Conservation (phyloP, 2,113 vertebrate species). For the Microcebus lehilahytsara region DNA sequence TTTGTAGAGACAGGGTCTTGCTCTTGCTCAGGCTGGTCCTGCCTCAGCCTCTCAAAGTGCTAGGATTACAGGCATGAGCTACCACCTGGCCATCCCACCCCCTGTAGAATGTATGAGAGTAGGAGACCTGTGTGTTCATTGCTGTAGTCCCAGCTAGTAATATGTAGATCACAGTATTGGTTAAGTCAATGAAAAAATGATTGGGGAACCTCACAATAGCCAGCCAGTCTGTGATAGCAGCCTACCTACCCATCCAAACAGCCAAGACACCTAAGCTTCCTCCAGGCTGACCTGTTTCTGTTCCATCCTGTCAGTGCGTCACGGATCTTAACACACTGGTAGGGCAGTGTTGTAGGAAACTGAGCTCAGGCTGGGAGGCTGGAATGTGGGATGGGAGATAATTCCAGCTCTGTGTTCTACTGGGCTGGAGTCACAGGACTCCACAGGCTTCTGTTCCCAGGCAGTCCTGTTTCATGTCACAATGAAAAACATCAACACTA, state of each 20-base stretch:
- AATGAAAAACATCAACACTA: slow-evolving; percentile 90
- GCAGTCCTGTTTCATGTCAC: slow-evolving; percentile 87
- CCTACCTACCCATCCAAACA: neutral
- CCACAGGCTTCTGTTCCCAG: slow-evolving; percentile 64
- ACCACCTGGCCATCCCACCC: no score
- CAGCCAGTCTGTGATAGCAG: slow-evolving; percentile 85
- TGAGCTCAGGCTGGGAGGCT: neutral
- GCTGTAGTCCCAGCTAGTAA: neutral
- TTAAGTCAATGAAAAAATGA: neutral
- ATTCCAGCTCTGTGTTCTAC: neutral
- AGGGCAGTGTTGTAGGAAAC: slow-evolving; percentile 86
- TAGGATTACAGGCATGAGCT: no score
- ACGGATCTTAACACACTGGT: slow-evolving; percentile 85
- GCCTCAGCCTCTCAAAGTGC: no score
- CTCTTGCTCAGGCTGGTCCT: no score
- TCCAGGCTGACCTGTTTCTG: neutral
- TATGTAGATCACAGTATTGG: neutral
- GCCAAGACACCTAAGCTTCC: neutral
- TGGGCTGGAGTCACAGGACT: neutral
- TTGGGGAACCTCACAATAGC: slow-evolving; percentile 64
- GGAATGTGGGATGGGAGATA: neutral
- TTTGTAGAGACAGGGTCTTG: no score
- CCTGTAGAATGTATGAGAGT: neutral
- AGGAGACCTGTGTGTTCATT: neutral
- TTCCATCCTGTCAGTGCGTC: slow-evolving; percentile 81